Conservation (phyloP, 2,113 vertebrate genomes). For the Nesogale talazaci region DNA sequence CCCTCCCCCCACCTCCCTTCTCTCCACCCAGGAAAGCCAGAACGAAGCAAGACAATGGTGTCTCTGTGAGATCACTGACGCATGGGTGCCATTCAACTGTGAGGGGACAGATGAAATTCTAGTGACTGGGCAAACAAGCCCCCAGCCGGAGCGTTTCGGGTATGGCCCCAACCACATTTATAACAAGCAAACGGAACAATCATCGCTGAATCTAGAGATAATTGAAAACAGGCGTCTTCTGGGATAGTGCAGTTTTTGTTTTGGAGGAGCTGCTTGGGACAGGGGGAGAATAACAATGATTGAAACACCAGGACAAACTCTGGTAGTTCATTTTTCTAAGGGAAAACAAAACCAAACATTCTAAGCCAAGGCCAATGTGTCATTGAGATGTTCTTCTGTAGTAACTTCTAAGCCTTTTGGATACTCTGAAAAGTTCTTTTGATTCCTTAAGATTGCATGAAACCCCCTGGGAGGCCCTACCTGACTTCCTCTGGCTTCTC, state of each 20-base stretch:
- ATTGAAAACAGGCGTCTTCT: conserved; percentile 3
- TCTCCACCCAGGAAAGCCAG: conserved; percentile 5
- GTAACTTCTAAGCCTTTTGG: background rate
- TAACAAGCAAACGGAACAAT: background rate
- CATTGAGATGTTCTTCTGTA: background rate
- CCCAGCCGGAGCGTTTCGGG: conserved; percentile 1
- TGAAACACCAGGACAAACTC: background rate
- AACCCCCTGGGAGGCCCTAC: too few species aligned
- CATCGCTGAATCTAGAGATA: background rate
- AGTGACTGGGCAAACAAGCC: background rate
- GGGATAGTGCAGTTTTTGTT: background rate
- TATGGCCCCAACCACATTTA: background rate
- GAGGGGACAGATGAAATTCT: conserved; percentile 62
- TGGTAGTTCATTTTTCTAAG: background rate
- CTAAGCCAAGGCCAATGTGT: background rate
- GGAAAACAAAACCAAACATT: background rate
- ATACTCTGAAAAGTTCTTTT: background rate
- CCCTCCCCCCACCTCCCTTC: background rate
- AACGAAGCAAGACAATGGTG: conserved; percentile 11
- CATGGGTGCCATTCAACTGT: background rate
- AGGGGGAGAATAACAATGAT: background rate
- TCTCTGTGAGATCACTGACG: conserved; percentile 19
- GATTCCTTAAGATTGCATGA: background rate
- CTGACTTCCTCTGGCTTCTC: too few species aligned
- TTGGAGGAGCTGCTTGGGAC: background rate